phyloP scores from a whole-genome alignment of 2,888 invertebrate species.

The Esperia sulphurella region DNA sequence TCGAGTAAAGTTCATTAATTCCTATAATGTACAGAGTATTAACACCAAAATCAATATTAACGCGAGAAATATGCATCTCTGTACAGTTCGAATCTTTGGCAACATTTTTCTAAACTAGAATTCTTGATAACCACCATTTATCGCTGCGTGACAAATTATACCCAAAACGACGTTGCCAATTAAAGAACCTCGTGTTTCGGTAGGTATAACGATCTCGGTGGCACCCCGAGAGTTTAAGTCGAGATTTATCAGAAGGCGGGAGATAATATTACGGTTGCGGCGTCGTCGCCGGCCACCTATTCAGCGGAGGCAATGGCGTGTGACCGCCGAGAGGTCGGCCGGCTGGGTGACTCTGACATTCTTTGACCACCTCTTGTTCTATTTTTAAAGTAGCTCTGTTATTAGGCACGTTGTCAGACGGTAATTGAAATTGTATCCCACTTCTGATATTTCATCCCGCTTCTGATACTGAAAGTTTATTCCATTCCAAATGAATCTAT shows the following conservation, averaged over 20 bases:
- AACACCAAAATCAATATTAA: too few relatives aligned
- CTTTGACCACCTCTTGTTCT: conserved; percentile 34
- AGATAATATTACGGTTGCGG: conserved; percentile 56
- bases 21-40: too few relatives aligned
- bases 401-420: conserved; percentile 5
- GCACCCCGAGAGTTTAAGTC: conserved; percentile 45
- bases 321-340: conserved; percentile 68
- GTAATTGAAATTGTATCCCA: conserved; percentile 3
- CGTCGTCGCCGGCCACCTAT: conserved; percentile 50
- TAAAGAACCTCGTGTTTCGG: background rate
- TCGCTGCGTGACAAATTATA: too few relatives aligned
- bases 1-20: too few relatives aligned
- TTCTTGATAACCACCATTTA: too few relatives aligned
- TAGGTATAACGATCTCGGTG: conserved; percentile 38
- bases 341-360: conserved; percentile 66
- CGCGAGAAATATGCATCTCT: too few relatives aligned
- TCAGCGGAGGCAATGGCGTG: conserved; percentile 74
- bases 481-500: too few relatives aligned
- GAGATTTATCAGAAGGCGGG: conserved; percentile 51
- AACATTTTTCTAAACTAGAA: too few relatives aligned
- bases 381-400: conserved; percentile 5
- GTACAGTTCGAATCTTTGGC: too few relatives aligned
- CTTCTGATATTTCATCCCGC: too few relatives aligned
- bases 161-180: too few relatives aligned
- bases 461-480: too few relatives aligned